Evolutionary conservation across 1,140 invertebrate species (phyloP).

Genomic region (Hetaerina americana): DNA sequence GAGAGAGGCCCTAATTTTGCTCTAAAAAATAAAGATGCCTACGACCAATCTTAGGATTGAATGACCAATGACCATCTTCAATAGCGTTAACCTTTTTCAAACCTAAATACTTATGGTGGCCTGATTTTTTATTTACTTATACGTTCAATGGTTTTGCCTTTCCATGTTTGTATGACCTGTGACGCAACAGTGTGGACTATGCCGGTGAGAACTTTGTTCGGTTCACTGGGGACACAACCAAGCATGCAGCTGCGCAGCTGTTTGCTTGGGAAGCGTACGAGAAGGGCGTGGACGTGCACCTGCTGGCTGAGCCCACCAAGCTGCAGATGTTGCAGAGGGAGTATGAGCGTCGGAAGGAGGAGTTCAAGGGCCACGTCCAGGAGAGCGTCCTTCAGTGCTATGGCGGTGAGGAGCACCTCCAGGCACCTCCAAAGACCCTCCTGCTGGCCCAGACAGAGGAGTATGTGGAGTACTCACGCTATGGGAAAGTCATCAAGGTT

Average conservation of each 20-base stretch:
- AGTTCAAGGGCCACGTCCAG: slow-evolving; percentile 64
- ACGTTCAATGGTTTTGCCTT: too few species aligned
- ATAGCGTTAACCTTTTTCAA: too few species aligned
- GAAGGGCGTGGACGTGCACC: slow-evolving; percentile 88
- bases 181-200: slow-evolving; percentile 70
- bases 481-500: slow-evolving; percentile 65
- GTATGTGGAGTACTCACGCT: slow-evolving; percentile 91
- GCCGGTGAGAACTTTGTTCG: slow-evolving; percentile 93
- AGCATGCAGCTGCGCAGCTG: slow-evolving; percentile 81
- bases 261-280: slow-evolving; percentile 98
- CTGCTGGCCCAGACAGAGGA: slow-evolving; percentile 90
- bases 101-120: too few species aligned
- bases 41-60: too few species aligned
- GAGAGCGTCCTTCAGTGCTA: slow-evolving; percentile 72
- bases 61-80: too few species aligned
- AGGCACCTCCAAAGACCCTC: slow-evolving; percentile 71
- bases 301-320: slow-evolving; percentile 95
- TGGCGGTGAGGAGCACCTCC: slow-evolving; percentile 82
- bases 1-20: too few species aligned
- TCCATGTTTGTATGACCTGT: too few species aligned
- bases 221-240: slow-evolving; percentile 82
- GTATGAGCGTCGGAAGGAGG: slow-evolving; percentile 78
- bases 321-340: slow-evolving; percentile 82
- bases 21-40: too few species aligned
- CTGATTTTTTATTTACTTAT: too few species aligned